Percentiles rank a stretch among this genome's conserved stretches.
Evolutionary conservation across 2,888 invertebrate genomes (phyloP).

Genomic region (Heliothis peltigera): DNA sequence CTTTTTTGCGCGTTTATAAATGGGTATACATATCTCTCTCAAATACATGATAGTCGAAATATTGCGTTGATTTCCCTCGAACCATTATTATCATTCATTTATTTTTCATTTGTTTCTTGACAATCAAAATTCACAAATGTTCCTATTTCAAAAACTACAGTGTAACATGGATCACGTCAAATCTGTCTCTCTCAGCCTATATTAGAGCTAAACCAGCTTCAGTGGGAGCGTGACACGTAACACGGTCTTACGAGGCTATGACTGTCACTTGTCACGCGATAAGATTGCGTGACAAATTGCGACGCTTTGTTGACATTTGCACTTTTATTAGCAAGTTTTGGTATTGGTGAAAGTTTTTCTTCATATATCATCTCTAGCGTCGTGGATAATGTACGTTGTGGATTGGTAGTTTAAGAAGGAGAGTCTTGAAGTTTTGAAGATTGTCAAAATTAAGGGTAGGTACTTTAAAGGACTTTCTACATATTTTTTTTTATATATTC

Average conservation of each 20-base stretch:
- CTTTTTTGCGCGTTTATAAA: too few species aligned
- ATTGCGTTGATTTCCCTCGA: too few species aligned
- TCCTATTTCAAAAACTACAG: neutral
- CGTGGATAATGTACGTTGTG: too few species aligned
- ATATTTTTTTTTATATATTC: too few species aligned
- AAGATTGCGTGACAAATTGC: constrained; percentile 63
- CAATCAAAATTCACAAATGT: neutral
- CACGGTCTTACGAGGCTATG: constrained; percentile 34
- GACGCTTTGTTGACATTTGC: constrained; percentile 51
- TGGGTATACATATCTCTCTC: too few species aligned
- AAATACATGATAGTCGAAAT: too few species aligned
- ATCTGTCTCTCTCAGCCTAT: constrained; percentile 28
- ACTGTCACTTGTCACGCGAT: constrained; percentile 54
- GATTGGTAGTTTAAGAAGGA: neutral
- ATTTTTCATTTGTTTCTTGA: too few species aligned
- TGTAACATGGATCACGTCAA: constrained; percentile 7
- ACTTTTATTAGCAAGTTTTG: constrained; percentile 50
- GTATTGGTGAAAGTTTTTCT: constrained; percentile 6
- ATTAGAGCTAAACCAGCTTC: constrained; percentile 32
- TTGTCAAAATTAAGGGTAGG: neutral
- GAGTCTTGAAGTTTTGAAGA: neutral
- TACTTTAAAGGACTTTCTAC: neutral
- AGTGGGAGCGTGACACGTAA: constrained; percentile 44
- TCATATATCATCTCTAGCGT: neutral
- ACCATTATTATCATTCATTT: too few species aligned